These are phyloP conservation scores for Saguinus imperator DNA, from an alignment of 2,113 vertebrate species.

Conservation along the genomic window DNA sequence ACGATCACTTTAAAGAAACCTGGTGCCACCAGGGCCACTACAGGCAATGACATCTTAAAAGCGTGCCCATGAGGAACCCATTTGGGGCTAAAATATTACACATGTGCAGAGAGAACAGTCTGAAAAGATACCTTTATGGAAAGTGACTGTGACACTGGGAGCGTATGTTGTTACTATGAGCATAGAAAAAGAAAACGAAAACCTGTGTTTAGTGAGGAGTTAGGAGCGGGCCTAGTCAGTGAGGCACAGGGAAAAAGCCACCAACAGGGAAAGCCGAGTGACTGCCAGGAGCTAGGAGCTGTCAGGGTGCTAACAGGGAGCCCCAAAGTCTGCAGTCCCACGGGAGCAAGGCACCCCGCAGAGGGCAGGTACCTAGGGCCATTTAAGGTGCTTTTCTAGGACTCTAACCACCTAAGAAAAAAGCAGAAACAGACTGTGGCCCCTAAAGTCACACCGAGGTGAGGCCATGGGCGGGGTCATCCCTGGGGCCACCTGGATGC, in stretches of 20 bases:
- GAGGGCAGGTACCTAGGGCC: background rate
- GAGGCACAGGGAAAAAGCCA: background rate
- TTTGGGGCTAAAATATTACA: rapidly evolving
- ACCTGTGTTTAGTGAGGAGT: background rate
- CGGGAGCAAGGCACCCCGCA: rapidly evolving
- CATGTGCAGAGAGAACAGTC: no score
- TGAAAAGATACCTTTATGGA: background rate
- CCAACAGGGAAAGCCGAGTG: no score
- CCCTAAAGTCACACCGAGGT: rapidly evolving
- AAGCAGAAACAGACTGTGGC: no score
- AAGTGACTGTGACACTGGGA: rapidly evolving
- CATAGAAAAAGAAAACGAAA: background rate
- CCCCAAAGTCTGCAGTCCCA: background rate
- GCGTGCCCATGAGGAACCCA: rapidly evolving
- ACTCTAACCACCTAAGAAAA: background rate
- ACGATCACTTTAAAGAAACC: background rate
- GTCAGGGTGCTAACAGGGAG: background rate
- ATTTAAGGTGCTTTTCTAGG: background rate
- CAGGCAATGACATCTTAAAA: background rate
- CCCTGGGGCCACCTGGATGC: background rate
- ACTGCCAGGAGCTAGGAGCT: background rate
- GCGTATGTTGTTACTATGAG: rapidly evolving
- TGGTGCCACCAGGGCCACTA: background rate
- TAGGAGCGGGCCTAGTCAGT: background rate
- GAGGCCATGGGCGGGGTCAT: background rate